Base-by-base conservation (phyloP, 2,888 invertebrate species). In the Aphidoletes aphidimyza region DNA sequence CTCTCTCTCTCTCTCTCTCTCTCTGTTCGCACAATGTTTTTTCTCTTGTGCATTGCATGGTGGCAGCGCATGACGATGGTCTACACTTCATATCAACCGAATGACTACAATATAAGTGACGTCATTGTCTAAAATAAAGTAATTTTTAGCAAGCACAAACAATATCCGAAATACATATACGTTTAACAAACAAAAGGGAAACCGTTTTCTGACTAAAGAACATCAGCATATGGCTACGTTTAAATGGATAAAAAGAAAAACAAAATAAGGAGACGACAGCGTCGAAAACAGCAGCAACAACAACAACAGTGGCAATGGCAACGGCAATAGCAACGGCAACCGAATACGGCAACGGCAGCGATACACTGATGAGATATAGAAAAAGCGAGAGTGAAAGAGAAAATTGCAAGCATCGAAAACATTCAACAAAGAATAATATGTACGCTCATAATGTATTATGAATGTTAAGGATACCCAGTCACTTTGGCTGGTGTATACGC, bases 81-180 rank as follows among this genome's bases (percentile, higher is more conserved):
- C 54, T 54, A 54, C 54, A 26, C 54, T 54, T 26, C 22, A 54
- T 54, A 54, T 54, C 54, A 5, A 54, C 54, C 54, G 14, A 54
- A 54, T 47, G 47, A 19, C n/a, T 54, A 54, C 54, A 54, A 54
- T 22, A 2, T 54, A 26, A 54, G 54, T 54, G 54, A 54, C 54
- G 54, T 54, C 54, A 54, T 54, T 54, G 54, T 54, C 54, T 54
- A 26, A 54, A 54, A 22, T n/a, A 8, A 54, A 54, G 22, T 54
- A 54, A 54, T 54, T 54, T 54, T 54, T 54, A 54, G 22, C 22
- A n/a, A 54, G 54, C 54, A 54, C 54, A 54, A 54, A 42, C 42
- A 42, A 42, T 42, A 42, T 42, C 42, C 54, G 22, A 54, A 26
- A 26, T 11, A 54, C 54, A 54, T 54, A 22, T 11, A 22, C 54